Evolutionary conservation across 1,140 invertebrate genomes (phyloP).

Genomic region (Drosophila guanche): DNA sequence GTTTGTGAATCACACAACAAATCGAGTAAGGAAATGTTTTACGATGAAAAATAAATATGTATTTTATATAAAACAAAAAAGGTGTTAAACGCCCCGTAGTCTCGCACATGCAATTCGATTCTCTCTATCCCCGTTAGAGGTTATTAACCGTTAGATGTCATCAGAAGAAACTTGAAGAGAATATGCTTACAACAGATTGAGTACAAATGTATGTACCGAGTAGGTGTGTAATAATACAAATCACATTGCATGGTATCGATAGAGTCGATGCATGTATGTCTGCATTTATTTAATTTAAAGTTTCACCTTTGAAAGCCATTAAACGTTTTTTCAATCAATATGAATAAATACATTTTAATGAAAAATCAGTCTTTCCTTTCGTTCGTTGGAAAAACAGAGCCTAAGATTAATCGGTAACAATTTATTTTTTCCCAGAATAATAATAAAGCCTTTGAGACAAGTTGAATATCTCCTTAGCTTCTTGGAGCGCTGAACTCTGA

Average conservation of each 20-base stretch:
- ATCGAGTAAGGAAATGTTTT: conserved; percentile 35
- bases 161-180: no score
- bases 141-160: no score
- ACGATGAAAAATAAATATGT: conserved; percentile 23
- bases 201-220: no score
- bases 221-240: no score
- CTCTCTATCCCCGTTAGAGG: not conserved
- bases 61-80: conserved; percentile 27
- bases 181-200: no score
- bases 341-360: no score
- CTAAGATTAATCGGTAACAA: not conserved
- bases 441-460: conserved; percentile 15
- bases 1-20: conserved; percentile 37
- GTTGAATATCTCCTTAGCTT: conserved; percentile 34
- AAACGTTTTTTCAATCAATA: no score
- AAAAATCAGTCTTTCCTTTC: conserved; percentile 4
- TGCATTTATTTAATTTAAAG: no score
- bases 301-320: no score
- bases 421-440: not conserved
- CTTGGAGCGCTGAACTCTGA: conserved; percentile 39
- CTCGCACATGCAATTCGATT: conserved; percentile 19
- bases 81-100: conserved; percentile 39
- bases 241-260: no score
- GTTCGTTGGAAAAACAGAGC: not conserved
- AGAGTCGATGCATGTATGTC: no score